Percentiles rank a stretch among this genome's conserved stretches.
Evolutionary conservation across 2,888 invertebrate species (phyloP).

Genomic region (Alloscopus bannaensis): DNA sequence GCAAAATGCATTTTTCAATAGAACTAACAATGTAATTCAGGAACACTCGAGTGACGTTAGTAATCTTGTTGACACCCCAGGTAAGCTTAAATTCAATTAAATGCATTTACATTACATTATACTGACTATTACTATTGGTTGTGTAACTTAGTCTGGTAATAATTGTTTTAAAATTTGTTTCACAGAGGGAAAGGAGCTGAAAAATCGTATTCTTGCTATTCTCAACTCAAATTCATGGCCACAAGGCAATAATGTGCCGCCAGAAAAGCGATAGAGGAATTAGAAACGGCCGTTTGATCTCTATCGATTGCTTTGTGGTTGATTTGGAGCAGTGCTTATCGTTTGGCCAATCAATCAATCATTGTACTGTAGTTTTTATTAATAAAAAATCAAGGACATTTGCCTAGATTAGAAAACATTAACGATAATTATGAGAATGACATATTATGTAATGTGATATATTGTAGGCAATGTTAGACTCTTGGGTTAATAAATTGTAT

Average conservation of each 20-base stretch:
- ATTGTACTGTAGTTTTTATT: too few relatives aligned
- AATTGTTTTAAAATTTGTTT: conserved; percentile 14
- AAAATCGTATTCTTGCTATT: conserved; percentile 56
- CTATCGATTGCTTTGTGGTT: too few relatives aligned
- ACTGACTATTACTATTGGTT: neutral
- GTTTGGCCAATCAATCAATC: too few relatives aligned
- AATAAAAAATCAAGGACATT: too few relatives aligned
- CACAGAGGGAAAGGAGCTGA: conserved; percentile 58
- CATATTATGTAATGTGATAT: too few relatives aligned
- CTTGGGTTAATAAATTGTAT: too few relatives aligned
- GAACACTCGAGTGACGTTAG: conserved; percentile 34
- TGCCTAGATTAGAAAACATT: too few relatives aligned
- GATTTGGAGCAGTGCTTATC: too few relatives aligned
- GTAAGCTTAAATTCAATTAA: conserved; percentile 26
- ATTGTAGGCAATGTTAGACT: too few relatives aligned
- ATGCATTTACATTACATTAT: conserved; percentile 2
- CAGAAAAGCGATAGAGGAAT: neutral
- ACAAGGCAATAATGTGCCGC: neutral
- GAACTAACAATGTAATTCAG: conserved; percentile 54
- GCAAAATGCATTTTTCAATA: conserved; percentile 60
- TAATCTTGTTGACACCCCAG: conserved; percentile 37
- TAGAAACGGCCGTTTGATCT: too few relatives aligned
- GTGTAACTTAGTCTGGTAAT: neutral
- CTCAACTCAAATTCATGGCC: conserved; percentile 25
- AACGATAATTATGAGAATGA: too few relatives aligned